Base-by-base conservation (phyloP, 2,888 invertebrate species). In the Odontomyia ornata region DNA sequence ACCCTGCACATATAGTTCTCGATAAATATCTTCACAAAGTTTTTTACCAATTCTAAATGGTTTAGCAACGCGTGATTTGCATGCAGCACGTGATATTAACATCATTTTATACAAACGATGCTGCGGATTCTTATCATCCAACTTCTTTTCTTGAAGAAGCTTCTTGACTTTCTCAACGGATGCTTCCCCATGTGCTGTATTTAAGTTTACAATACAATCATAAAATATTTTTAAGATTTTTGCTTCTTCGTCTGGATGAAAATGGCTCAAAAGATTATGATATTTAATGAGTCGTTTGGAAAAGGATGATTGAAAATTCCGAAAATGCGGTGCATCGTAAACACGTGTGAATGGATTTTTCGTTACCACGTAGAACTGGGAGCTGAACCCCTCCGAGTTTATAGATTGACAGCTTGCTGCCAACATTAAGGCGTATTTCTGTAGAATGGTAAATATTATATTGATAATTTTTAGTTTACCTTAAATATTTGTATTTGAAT, bases 11-110 rank as follows among this genome's bases (percentile, higher is more conserved):
- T 75, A 46, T 2, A 64, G 47, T 21, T 80, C 80, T 4, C 69
- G 64, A 60, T 80, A 79, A 21, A 79, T 76, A n/a, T 77, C 28
- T 18, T 80, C 78, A 18, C 77, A 72, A 18, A 80, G 69, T 25
- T 64, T 11, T 47, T 78, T 80, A 3, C 77, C 78, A 36, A 78
- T 64, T 46, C 56, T 75, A 46, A 78, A 80, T 4, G 76, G 47
- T n/a, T 79, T 80, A 46, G 78, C 72, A 36, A 77, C 77, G 9
- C 80, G 77, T 9, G 47, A 71, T n/a, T 71, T 64, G 15, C 77
- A 67, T 0, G 76, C 76, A 2, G 73, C 52, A 5, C 80, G 69
- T 28, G 77, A 18, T 21, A 79, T 67, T 56, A 79, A 47, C 30
- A 11, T 57, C 15, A 80, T 21, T 11, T 43, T 21, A 28, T 77